Conservation (phyloP, 1,140 invertebrate species). For the Scaptomyza graminum region DNA sequence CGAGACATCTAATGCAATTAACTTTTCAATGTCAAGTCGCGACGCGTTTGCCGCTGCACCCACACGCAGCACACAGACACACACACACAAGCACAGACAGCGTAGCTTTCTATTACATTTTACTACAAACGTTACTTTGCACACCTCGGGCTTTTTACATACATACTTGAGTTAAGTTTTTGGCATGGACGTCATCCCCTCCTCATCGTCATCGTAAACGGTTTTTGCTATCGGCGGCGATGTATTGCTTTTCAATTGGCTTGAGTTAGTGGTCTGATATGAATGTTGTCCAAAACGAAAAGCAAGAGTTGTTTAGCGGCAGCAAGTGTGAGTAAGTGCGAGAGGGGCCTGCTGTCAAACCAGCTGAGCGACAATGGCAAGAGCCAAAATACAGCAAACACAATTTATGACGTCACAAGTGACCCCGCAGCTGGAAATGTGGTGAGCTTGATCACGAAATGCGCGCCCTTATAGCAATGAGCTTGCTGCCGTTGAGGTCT, state of each 20-base stretch:
- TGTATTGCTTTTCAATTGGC: constrained; percentile 36
- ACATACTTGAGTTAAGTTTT: constrained; percentile 28
- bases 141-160: constrained; percentile 1
- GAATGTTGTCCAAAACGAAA: constrained; percentile 43
- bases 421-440: constrained; percentile 25
- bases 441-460: constrained; percentile 32
- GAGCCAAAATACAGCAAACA: constrained; percentile 13
- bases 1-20: constrained; percentile 45
- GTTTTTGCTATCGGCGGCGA: constrained; percentile 30
- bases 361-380: constrained; percentile 45
- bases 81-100: constrained; percentile 23
- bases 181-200: constrained; percentile 31
- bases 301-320: constrained; percentile 29
- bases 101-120: constrained; percentile 42
- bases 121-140: constrained; percentile 13
- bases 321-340: constrained; percentile 23
- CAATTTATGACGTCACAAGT: constrained; percentile 37
- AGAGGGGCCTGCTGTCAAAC: constrained; percentile 36
- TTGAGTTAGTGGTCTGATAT: constrained; percentile 47
- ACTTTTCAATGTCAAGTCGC: constrained; percentile 63
- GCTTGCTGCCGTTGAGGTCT: constrained; percentile 11
- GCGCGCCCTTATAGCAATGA: constrained; percentile 19
- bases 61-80: constrained; percentile 12
- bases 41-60: constrained; percentile 25
- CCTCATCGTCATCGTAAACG: constrained; percentile 34